Conservation (phyloP, 53 echinoderm and acorn worm species). For the Actinopyga echinites region DNA sequence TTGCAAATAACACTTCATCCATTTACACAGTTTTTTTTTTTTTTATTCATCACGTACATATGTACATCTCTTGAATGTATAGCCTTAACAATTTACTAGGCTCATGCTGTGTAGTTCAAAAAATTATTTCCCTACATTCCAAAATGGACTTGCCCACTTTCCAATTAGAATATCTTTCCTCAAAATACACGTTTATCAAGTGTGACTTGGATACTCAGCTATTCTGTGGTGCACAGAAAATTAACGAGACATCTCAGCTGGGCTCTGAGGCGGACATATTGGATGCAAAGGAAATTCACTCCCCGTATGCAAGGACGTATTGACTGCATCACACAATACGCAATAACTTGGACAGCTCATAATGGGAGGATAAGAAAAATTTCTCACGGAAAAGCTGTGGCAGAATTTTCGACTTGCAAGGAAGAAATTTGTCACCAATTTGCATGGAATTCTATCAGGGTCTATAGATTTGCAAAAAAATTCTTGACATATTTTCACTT, state of each 20-base stretch:
- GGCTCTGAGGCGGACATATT: not conserved
- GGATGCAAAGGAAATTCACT: not conserved
- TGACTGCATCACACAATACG: not conserved
- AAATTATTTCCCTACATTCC: not conserved
- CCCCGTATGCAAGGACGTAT: not conserved
- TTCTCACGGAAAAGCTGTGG: not conserved
- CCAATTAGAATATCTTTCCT: conserved; percentile 28
- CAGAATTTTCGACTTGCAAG: no score
- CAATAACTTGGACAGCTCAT: not conserved
- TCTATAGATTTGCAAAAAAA: no score
- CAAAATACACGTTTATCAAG: conserved; percentile 15
- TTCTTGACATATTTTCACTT: not conserved
- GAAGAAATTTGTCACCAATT: no score
- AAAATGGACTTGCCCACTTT: conserved; percentile 8
- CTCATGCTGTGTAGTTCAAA: not conserved
- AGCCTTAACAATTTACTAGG: no score
- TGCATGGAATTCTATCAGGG: no score
- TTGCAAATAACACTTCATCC: not conserved
- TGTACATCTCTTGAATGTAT: not conserved
- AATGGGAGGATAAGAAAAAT: not conserved
- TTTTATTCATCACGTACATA: not conserved
- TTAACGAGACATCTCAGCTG: conserved; percentile 9
- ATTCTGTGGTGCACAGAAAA: not conserved
- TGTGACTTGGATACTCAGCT: conserved; percentile 14
- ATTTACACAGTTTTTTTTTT: not conserved